Base-by-base conservation (phyloP, 2,888 invertebrate genomes). In the Taenaris catops region DNA sequence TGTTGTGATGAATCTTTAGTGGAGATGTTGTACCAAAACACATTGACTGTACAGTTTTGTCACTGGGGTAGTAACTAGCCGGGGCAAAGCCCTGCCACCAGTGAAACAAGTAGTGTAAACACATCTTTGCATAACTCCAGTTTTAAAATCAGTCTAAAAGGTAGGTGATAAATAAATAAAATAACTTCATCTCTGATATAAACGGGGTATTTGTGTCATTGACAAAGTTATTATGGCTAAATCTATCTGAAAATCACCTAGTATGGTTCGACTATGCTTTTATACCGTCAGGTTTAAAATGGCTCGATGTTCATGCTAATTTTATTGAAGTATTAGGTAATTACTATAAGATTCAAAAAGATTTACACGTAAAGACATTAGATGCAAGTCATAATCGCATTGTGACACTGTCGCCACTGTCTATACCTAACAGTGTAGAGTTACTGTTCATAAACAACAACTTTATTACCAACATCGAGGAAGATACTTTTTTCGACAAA, bases 261-360 rank as follows among this genome's bases (percentile, higher is more conserved):
- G 93, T 94, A 18, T 95, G 95, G 95, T 96, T 97, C 79, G 96
- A 96, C 74, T 96, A 95, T 70, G 96, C 96, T 11, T 95, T 96
- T 59, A 92, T 96, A 51, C 96, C 96, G 4, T 92, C 92, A 42
- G 94, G 93, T 66, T 87, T 97, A 25, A 94, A 95, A 72, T 96
- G 95, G 95, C 76, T 97, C 53, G 96, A 96, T 60, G 92, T 96
- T 49, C 96, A 96, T 64, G 93, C 94, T 16, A 96, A 96, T 74
- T 95, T 93, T 61, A 94, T 97, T 52, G 94, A 94, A 70, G 92
- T 92, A 24, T 87, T 96, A 35, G 95, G 92, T 16, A 96, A 97
- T 80, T 96, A 96, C 71, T 96, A 95, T 69, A 94, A 94, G 76
- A 89, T 94, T 46, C 93, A 94, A 70, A 92, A 92, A 44, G 92